Evolutionary conservation across 2,888 invertebrate genomes (phyloP).

Genomic region (Mellilla xanthometata): DNA sequence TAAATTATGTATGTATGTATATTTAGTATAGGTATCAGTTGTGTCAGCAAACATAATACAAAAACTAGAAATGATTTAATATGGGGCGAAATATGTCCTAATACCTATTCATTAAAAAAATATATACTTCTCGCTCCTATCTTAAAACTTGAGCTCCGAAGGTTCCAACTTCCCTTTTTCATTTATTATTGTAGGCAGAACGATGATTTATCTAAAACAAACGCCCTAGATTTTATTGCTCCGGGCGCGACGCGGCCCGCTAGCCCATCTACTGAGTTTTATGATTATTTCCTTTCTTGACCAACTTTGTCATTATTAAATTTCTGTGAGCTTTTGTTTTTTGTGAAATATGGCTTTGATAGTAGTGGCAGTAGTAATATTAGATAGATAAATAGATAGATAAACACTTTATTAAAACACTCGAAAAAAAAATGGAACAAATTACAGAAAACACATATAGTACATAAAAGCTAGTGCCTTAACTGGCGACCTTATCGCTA

Average conservation of each 20-base stretch:
- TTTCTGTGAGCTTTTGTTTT: conserved; percentile 4
- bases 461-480: no score
- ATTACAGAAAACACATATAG: no score
- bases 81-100: no score
- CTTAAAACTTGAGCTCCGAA: conserved; percentile 31
- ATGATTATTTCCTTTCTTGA: conserved; percentile 50
- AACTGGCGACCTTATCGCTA: no score
- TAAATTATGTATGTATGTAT: no score
- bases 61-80: no score
- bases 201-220: conserved; percentile 74
- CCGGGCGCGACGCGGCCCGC: conserved; percentile 45
- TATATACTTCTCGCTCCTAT: conserved; percentile 4
- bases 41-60: no score
- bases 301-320: conserved; percentile 35
- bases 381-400: no score
- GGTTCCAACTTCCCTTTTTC: conserved; percentile 59
- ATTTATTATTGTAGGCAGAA: conserved; percentile 64
- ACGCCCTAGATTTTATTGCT: conserved; percentile 69
- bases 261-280: conserved; percentile 56
- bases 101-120: background rate
- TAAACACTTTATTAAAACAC: no score
- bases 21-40: no score
- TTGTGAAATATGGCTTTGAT: background rate
- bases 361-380: background rate
- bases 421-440: no score